These are phyloP conservation scores for Lophius americanus DNA, from an alignment of 2,797 vertebrate genomes.

Conservation along the genomic window DNA sequence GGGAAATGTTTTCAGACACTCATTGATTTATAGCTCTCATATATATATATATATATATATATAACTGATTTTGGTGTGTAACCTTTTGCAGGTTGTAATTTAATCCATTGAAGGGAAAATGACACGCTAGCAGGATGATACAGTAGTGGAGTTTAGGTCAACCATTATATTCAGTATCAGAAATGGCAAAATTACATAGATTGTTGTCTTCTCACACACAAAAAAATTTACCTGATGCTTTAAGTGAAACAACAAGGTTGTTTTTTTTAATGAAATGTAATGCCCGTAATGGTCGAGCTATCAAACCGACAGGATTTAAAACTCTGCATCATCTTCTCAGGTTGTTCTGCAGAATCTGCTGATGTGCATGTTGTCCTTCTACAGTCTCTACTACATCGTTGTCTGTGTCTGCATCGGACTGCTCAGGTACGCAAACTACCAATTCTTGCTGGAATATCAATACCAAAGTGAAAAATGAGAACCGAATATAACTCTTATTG, in stretches of 20 bases:
- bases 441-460: too few relatives aligned
- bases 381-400: conserved; percentile 84
- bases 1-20: too few relatives aligned
- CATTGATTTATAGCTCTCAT: too few relatives aligned
- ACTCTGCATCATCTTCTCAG: conserved; percentile 55
- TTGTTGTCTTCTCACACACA: too few relatives aligned
- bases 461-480: background rate
- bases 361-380: conserved; percentile 87
- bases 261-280: too few relatives aligned
- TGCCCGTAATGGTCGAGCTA: background rate
- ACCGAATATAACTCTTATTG: background rate
- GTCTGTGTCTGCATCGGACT: conserved; percentile 84
- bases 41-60: too few relatives aligned
- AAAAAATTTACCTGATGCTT: too few relatives aligned
- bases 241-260: too few relatives aligned
- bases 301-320: background rate
- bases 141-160: too few relatives aligned
- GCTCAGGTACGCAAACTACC: conserved; percentile 75
- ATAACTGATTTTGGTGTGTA: conserved; percentile 13
- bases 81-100: conserved; percentile 3
- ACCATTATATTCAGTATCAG: too few relatives aligned
- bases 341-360: conserved; percentile 86
- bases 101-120: background rate
- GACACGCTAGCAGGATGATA: background rate
- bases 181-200: too few relatives aligned